Base-by-base conservation (phyloP, 2,888 invertebrate genomes). In the Ctena decussata region DNA sequence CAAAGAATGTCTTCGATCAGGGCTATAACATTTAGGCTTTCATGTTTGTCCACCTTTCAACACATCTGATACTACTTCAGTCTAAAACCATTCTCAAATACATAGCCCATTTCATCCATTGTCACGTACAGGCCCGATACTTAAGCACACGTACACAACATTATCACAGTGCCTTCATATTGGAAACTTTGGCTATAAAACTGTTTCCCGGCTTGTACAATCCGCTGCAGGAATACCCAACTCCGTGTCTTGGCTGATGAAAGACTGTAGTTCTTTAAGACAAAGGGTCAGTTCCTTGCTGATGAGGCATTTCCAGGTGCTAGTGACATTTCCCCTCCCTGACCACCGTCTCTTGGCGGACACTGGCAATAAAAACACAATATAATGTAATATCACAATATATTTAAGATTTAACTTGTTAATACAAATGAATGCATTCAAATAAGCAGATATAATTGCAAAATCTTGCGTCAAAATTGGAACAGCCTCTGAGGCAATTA, bases 341-440 rank as follows among this genome's bases (percentile, higher is more conserved):
- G 95, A 30, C 95, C 94, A 5, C 95, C 95, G 85, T 96, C 96
- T 82, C 96, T 84, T 24, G 95, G 95, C 46, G 96, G 95, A 91
- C 96, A 95, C 95, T 96, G 90, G 27, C 90, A 92, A 71, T 53
- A 15, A 21, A 46, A 46, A 46, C 21, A 46, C 46, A 46, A n/a
- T n/a, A n/a, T n/a, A n/a, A n/a, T n/a, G n/a, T n/a, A n/a, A n/a
- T n/a, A n/a, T n/a, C n/a, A n/a, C n/a, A n/a, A n/a, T n/a, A n/a
- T n/a, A n/a, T n/a, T n/a, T n/a, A n/a, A n/a, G n/a, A n/a, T n/a
- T n/a, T n/a, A n/a, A n/a, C n/a, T n/a, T n/a, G n/a, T n/a, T n/a
- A n/a, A n/a, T n/a, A n/a, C n/a, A n/a, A n/a, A n/a, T n/a, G n/a
- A n/a, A n/a, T n/a, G n/a, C n/a, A n/a, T n/a, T n/a, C n/a, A n/a